Conservation (phyloP, 2,113 vertebrate genomes). For the Tetrax tetrax region DNA sequence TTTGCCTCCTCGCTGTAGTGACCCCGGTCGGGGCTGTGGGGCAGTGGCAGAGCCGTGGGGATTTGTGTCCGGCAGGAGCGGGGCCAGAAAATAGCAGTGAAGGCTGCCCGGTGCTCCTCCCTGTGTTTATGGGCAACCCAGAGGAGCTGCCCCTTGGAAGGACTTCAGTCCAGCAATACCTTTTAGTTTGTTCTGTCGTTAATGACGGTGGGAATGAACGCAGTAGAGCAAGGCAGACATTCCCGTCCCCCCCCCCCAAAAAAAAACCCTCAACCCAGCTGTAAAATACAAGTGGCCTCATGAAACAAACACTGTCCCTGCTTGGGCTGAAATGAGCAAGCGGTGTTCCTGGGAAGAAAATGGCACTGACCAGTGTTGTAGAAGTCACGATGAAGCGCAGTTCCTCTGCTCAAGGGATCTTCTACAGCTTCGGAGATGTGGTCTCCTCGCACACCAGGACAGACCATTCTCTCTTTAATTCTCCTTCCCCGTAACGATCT, state of each 20-base stretch:
- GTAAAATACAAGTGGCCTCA: not conserved
- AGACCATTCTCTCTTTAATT: not conserved
- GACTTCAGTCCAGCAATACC: not conserved
- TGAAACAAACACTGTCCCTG: accelerated
- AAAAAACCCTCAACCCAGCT: not conserved
- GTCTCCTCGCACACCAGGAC: not conserved
- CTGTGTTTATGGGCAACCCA: not conserved
- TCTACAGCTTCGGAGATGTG: not conserved
- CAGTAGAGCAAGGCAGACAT: not conserved
- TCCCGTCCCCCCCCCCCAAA: not conserved
- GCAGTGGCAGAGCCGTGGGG: accelerated
- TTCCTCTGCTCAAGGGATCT: not conserved
- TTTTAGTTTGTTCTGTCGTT: not conserved
- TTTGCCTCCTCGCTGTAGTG: not conserved
- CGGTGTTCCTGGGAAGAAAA: not conserved
- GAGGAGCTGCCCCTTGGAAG: not conserved
- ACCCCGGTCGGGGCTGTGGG: accelerated
- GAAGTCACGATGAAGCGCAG: not conserved
- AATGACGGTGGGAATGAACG: not conserved
- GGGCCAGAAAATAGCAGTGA: not conserved
- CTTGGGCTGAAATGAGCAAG: accelerated
- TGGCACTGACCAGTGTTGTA: not conserved
- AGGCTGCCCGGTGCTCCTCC: not conserved
- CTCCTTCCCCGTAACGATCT: not conserved
- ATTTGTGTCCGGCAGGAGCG: not conserved